phyloP scores from a whole-genome alignment of 1,140 invertebrate genomes.

The Scaptomyza graminum region DNA sequence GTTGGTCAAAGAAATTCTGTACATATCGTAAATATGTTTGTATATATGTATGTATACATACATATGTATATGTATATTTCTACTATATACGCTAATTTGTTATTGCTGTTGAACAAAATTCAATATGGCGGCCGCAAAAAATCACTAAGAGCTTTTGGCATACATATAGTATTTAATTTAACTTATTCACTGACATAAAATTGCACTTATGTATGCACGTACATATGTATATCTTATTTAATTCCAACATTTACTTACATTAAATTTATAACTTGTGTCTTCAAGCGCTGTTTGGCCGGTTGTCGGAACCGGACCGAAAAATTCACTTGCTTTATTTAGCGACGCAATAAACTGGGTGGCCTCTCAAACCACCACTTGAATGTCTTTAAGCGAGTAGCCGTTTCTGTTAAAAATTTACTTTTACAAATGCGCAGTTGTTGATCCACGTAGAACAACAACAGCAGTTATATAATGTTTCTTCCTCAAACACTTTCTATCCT shows the following conservation, averaged over 20 bases:
- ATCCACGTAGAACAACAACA: constrained; percentile 62
- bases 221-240: neutral
- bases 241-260: constrained; percentile 56
- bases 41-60: neutral
- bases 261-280: constrained; percentile 51
- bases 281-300: constrained; percentile 64
- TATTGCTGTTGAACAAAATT: constrained; percentile 39
- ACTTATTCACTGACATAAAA: neutral
- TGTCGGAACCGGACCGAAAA: constrained; percentile 61
- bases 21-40: neutral
- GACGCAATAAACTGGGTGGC: constrained; percentile 70
- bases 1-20: neutral
- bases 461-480: constrained; percentile 20
- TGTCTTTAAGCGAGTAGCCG: constrained; percentile 52
- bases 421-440: constrained; percentile 59
- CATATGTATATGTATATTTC: constrained; percentile 4
- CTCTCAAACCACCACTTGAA: constrained; percentile 64
- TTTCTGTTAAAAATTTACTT: constrained; percentile 37
- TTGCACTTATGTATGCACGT: no score
- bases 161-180: constrained; percentile 18
- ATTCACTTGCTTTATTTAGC: constrained; percentile 50
- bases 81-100: constrained; percentile 5
- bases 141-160: constrained; percentile 19
- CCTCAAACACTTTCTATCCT: constrained; percentile 35
- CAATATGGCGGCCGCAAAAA: constrained; percentile 57